Base-by-base conservation (phyloP, 1,140 invertebrate genomes). In the Ectropis grisescens region DNA sequence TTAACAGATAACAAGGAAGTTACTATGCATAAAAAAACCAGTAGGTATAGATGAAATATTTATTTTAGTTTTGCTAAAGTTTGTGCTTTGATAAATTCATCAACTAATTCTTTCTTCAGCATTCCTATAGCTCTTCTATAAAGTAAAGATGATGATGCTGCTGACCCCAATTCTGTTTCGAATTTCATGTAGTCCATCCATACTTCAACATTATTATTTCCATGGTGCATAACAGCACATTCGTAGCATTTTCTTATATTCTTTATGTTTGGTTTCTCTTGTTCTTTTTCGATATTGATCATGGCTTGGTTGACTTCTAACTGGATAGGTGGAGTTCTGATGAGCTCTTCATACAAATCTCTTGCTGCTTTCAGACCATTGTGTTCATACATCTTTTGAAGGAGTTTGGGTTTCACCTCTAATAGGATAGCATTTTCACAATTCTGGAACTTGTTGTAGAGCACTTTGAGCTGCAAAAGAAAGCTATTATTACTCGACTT, bases 141-240 rank as follows among this genome's bases (percentile, higher is more conserved):
- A 13, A 81, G 56, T 19, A 50, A 42, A 11, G 75, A 57, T 6
- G 58, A 41, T n/a, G 30, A 28, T 40, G 62, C 57, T 5, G 55
- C 42, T 37, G 52, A 67, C 11, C 70, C 68, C 39, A 49, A 45
- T 36, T 58, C 33, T 25, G 43, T 55, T 60, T 81, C 76, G 67
- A 75, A 79, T 9, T 61, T 56, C 11, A 81, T 68, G 31, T 75
- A 81, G 32, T 79, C 56, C 34, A 58, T 54, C 76, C 76, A 81
- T 15, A 75, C 37, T 28, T 69, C 43, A 13, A 65, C 39, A 58
- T 67, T 60, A 13, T 62, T 51, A 22, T 40, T 55, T 1, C 76
- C 76, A 47, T 76, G 60, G 32, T 76, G 69, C 30, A 68, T 62
- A 6, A 71, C 40, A 6, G 60, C 35, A 29, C 57, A 66, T 45